A percentile compares a stretch with the other conserved stretches of the same genome.
Conservation (phyloP, 2,888 invertebrate genomes). For the Tillus elongatus region DNA sequence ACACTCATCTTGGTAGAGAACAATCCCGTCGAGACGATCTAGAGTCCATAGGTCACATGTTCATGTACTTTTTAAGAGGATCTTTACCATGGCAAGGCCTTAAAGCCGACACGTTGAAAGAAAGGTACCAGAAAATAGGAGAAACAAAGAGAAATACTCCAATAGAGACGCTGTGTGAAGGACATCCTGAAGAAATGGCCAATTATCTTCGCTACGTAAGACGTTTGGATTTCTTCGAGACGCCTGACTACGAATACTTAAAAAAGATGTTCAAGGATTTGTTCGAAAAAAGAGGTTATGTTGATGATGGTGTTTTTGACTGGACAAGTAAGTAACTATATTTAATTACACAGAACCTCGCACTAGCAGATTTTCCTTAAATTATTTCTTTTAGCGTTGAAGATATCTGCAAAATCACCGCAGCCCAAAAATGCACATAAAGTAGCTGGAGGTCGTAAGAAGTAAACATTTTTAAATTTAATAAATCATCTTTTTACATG, state of each 20-base stretch:
- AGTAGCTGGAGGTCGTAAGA: too few species aligned
- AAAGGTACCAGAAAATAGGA: slow-evolving; percentile 99
- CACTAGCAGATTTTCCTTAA: too few species aligned
- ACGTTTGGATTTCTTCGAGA: slow-evolving; percentile 97
- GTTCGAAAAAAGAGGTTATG: slow-evolving; percentile 75
- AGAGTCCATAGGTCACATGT: slow-evolving; percentile 99
- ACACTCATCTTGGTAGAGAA: slow-evolving; percentile 99
- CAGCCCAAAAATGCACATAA: too few species aligned
- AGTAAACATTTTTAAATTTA: too few species aligned
- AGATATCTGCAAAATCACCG: too few species aligned
- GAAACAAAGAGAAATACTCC: slow-evolving; percentile 98
- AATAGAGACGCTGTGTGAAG: slow-evolving; percentile 84
- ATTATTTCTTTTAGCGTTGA: too few species aligned
- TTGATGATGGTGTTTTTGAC: slow-evolving; percentile 87
- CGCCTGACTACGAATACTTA: slow-evolving; percentile 97
- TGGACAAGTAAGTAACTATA: slow-evolving; percentile 93
- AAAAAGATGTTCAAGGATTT: slow-evolving; percentile 90
- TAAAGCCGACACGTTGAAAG: slow-evolving; percentile 98
- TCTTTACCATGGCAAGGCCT: slow-evolving; percentile 99
- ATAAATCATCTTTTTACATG: too few species aligned
- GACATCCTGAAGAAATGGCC: slow-evolving; percentile 91
- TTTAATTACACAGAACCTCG: too few species aligned
- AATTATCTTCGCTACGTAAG: slow-evolving; percentile 93
- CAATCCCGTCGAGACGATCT: slow-evolving; percentile 98
- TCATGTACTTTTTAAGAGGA: slow-evolving; percentile 99